phyloP scores from a whole-genome alignment of 30 jellyfish, hydroid and myxozoan species.

The Mastigias papua region DNA sequence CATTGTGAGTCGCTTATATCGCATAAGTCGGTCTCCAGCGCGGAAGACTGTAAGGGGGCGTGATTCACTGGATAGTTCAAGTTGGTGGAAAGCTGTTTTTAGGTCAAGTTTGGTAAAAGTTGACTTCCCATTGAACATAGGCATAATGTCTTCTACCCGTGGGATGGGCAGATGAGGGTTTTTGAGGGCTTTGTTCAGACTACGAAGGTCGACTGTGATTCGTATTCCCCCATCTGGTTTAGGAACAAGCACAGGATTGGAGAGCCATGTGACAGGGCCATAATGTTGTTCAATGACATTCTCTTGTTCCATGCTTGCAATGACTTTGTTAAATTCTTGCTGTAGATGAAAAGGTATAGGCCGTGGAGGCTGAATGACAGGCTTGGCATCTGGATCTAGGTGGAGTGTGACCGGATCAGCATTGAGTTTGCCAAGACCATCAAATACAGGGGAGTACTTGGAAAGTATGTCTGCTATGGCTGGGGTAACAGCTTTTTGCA shows the following conservation, averaged over 20 bases:
- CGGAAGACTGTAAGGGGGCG: conserved; percentile 43
- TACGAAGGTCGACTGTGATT: conserved; percentile 68
- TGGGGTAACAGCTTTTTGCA: neutral
- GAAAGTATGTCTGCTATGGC: neutral
- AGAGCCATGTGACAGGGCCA: conserved; percentile 79
- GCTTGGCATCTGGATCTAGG: neutral
- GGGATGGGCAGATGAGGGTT: conserved; percentile 65
- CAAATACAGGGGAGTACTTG: neutral
- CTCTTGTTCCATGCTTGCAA: conserved; percentile 26
- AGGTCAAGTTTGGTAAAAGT: conserved; percentile 65
- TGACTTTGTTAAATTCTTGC: neutral
- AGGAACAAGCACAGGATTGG: conserved; percentile 74
- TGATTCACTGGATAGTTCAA: conserved; percentile 47
- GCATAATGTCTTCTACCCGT: conserved; percentile 52
- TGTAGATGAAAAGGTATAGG: neutral
- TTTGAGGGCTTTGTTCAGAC: conserved; percentile 45
- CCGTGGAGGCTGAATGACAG: neutral
- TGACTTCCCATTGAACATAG: conserved; percentile 40
- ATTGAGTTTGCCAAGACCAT: neutral
- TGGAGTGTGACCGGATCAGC: neutral
- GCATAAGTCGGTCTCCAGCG: conserved; percentile 43
- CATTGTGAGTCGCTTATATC: conserved; percentile 71
- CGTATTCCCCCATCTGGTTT: conserved; percentile 72
- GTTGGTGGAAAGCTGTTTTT: conserved; percentile 70
- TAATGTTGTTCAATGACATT: conserved; percentile 53